phyloP scores from a whole-genome alignment of 1,140 invertebrate genomes.

The Temnothorax longispinosus region DNA sequence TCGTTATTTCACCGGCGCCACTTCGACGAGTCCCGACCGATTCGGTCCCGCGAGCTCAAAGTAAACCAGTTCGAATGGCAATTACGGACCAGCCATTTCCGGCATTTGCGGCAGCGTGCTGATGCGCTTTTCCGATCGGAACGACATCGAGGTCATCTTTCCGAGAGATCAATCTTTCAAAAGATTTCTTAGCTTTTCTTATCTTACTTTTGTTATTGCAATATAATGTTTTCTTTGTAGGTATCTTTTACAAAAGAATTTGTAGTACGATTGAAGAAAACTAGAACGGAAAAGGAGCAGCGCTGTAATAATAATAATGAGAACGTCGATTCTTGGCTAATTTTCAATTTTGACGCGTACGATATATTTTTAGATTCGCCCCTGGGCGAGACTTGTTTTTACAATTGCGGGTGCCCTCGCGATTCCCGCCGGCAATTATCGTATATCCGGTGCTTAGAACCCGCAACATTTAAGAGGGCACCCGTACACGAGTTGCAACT shows the following conservation, averaged over 20 bases:
- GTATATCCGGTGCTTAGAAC: conserved; percentile 73
- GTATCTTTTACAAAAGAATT: not conserved
- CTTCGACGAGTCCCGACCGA: not conserved
- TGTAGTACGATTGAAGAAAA: not conserved
- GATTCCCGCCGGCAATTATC: conserved; percentile 67
- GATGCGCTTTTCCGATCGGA: conserved; percentile 13
- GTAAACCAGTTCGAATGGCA: conserved; percentile 60
- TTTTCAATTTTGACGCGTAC: conserved; percentile 1
- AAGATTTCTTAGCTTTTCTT: not conserved
- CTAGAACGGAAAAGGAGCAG: not conserved
- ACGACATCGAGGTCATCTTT: not conserved
- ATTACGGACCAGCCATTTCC: conserved; percentile 58
- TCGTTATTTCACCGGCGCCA: conserved; percentile 25
- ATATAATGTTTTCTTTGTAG: not conserved
- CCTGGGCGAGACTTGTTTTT: conserved; percentile 52
- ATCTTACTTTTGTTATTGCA: not conserved
- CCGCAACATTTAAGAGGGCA: conserved; percentile 65
- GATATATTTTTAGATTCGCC: not conserved
- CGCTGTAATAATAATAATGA: not conserved
- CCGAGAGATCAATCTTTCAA: not conserved
- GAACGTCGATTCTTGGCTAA: not conserved
- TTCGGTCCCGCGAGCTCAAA: not conserved
- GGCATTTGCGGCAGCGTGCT: conserved; percentile 35
- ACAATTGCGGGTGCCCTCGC: conserved; percentile 62
- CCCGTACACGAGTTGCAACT: conserved; percentile 61